These are phyloP conservation scores for Monodelphis domestica DNA, from an alignment of 2,797 vertebrate genomes.

Conservation along the genomic window DNA sequence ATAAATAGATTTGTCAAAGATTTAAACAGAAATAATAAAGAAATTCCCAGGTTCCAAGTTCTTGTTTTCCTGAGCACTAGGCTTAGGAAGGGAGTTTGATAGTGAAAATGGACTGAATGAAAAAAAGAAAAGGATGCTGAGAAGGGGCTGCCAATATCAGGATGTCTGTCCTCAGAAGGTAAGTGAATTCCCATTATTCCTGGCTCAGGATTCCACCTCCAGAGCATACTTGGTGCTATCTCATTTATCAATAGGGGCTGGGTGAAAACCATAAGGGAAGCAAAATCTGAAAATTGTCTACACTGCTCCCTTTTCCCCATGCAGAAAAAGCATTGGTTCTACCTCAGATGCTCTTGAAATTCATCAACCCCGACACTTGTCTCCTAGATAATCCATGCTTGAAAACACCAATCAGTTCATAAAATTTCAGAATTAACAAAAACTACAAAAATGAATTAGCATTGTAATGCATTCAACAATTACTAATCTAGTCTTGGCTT, in stretches of 20 bases:
- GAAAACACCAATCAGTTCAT: neutral
- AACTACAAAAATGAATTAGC: neutral
- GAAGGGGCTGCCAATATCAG: neutral
- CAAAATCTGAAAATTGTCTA: neutral
- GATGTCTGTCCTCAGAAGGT: neutral
- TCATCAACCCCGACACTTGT: neutral
- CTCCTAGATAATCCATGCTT: neutral
- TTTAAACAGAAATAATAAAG: constrained; percentile 39
- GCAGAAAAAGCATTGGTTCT: neutral
- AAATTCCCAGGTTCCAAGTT: constrained; percentile 16
- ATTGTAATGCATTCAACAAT: neutral
- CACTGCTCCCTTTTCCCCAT: neutral
- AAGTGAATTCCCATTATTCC: neutral
- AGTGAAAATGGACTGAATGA: neutral
- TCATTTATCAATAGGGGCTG: neutral
- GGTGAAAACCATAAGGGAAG: neutral
- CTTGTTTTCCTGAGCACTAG: constrained; percentile 7
- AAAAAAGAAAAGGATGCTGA: neutral
- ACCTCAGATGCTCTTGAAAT: neutral
- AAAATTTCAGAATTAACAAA: neutral
- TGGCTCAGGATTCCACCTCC: neutral
- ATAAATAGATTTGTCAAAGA: constrained; percentile 39
- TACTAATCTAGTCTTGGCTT: neutral
- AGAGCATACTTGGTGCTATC: neutral
- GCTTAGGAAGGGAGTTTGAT: neutral